Evolutionary conservation across 2,797 vertebrate species (phyloP), one percentile per base, ranked within the genome.

Genomic region (Chrosomus eos): DNA sequence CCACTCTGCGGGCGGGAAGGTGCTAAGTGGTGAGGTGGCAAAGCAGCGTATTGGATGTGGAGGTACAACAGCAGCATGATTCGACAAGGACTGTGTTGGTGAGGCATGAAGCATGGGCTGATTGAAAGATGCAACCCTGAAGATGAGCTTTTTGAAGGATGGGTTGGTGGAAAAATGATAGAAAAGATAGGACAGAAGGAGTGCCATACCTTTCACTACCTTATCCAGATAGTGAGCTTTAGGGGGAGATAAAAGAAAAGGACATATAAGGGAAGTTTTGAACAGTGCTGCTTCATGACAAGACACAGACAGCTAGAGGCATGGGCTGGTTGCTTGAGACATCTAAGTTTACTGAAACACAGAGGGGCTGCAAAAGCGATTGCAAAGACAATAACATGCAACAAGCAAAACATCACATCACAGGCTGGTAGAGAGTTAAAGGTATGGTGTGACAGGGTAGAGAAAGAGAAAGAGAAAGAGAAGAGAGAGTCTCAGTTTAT

Each of bases 201-300:
- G 97, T 96, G 97, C 95, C 97, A 92, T 98, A 99, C 98, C 98
- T 99, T 99, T 99, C 97, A 99, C 98, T 99, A 99, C 98, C 97
- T 98, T 99, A 98, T 99, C 98, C 98, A 99, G 97, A 99, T 99
- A 99, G 98, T 99, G 98, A 97, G 98, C 98, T 99, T 98, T 84
- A 77, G 76, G 10, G 95, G 97, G 96, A 97, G 96, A 99, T 97
- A 99, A 99, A 98, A 97, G 96, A 98, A 96, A 97, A 89, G 95
- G 96, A 97, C 96, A 97, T 97, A 95, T 98, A 97, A 97, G 96
- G 96, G 96, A 97, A 95, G 96, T 95, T 96, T 76, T 95, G 92
- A 96, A 95, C 95, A 96, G 92, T 92, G 93, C 89, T 91, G 93
- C 92, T 94, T 94, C 89, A 94, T 91, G 94, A 94, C 91, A 92